Evolutionary conservation across 2,888 invertebrate genomes (phyloP).

Genomic region (Azorinus chamasolen): DNA sequence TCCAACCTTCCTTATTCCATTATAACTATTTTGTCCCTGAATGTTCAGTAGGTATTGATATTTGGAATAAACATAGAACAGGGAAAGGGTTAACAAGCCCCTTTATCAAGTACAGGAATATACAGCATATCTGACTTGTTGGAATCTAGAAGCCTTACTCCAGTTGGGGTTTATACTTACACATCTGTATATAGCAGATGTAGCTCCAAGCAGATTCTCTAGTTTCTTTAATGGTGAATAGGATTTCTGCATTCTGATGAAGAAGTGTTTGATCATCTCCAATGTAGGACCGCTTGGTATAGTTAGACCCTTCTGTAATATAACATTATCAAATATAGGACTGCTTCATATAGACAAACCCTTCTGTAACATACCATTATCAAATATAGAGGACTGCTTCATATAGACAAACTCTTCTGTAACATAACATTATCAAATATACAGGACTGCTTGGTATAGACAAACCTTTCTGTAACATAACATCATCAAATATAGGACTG

Average conservation of each 20-base stretch:
- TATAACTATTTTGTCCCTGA: not conserved
- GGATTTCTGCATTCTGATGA: constrained; percentile 94
- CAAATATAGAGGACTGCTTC: too few relatives aligned
- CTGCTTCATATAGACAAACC: too few relatives aligned
- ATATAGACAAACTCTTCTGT: too few relatives aligned
- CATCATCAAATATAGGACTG: too few relatives aligned
- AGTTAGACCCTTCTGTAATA: constrained; percentile 76
- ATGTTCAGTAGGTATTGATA: not conserved
- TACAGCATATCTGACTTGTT: not conserved
- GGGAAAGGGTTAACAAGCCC: not conserved
- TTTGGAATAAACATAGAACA: too few relatives aligned
- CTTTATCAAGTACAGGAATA: too few relatives aligned
- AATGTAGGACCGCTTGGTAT: constrained; percentile 92
- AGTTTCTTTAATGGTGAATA: constrained; percentile 97
- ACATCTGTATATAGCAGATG: constrained; percentile 91
- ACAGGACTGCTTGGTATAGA: too few relatives aligned
- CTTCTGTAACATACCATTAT: too few relatives aligned
- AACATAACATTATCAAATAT: too few relatives aligned
- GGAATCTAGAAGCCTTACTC: too few relatives aligned
- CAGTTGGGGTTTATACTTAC: constrained; percentile 73
- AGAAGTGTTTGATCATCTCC: constrained; percentile 90
- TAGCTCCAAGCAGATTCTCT: constrained; percentile 95
- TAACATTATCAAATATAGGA: not conserved
- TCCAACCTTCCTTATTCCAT: too few relatives aligned
- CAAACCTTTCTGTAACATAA: too few relatives aligned